Base-by-base conservation (phyloP, 2,113 vertebrate species). In the Cyphotilapia sp. region DNA sequence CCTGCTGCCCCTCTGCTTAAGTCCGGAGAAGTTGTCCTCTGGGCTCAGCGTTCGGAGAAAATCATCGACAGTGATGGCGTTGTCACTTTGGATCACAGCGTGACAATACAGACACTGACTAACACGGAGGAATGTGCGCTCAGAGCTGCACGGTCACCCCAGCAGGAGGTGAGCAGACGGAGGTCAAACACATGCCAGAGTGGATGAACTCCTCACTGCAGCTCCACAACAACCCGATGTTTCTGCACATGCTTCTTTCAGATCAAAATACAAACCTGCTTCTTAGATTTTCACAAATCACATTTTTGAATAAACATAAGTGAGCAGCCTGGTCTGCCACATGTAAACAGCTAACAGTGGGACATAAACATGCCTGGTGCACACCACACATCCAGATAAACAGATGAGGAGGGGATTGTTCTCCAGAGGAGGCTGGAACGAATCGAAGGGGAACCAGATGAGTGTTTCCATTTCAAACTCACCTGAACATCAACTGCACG, bases 31-130 rank as follows among this genome's bases (percentile, higher is more conserved):
- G 71, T 51, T 71, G 87, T 88, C 86, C 31, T 29, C 33, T 12
- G 87, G 83, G 82, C 83, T 92, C 85, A 85, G 83, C 51, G 47
- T 59, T 2, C 11, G 17, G 14, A 4, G 57, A 91, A 42, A 10
- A 6, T 91, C 81, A 81, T 88, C 2, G 47, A 81, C 80, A 74
- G 56, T 22, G 74, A 90, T 81, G 82, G 82, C 74, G 63, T 5
- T 45, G 88, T 92, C 93, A 35, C 93, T 83, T 89, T 13, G 47
- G 7, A 92, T 92, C 90, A 90, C 38, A 61, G 38, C 3, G 66
- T 71, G 88, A 94, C 93, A 94, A 94, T 86, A n/a, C 54, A 80
- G 88, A 94, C 82, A 19, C 24, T 19, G 71, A 78, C 49, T 2
- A 59, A 76, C 80, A 5, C 0, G 1, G 49, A 87, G 90, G 87